Conservation (phyloP, 2,797 vertebrate genomes). For the Malacoraja senta region DNA sequence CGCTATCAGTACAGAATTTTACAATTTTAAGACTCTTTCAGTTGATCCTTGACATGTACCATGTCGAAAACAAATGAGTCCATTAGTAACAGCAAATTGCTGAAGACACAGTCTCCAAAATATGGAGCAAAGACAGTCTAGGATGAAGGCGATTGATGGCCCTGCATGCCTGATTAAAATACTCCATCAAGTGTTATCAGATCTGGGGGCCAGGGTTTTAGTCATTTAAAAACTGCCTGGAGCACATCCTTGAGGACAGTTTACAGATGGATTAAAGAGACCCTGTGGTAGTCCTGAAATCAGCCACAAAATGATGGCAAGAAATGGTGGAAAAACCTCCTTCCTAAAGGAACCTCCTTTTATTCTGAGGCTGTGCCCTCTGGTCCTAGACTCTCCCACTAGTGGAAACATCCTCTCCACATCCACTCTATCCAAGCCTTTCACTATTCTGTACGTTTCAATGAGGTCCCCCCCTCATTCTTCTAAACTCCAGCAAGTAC, state of each 20-base stretch:
- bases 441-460: too few relatives aligned
- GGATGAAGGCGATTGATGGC: not conserved
- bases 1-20: too few relatives aligned
- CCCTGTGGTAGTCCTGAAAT: not conserved
- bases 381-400: too few relatives aligned
- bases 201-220: not conserved
- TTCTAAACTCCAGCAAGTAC: too few relatives aligned
- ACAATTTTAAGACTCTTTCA: not conserved
- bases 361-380: too few relatives aligned
- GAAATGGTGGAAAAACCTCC: not conserved
- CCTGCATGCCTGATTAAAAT: not conserved
- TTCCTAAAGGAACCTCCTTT: too few relatives aligned
- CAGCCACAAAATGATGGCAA: too few relatives aligned
- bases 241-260: not conserved
- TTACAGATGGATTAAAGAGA: not conserved
- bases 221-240: slow-evolving; percentile 3
- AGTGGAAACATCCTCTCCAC: too few relatives aligned
- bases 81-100: not conserved
- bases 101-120: not conserved
- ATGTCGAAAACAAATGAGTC: not conserved
- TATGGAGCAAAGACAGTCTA: not conserved
- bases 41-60: not conserved
- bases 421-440: too few relatives aligned
- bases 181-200: slow-evolving; percentile 7
- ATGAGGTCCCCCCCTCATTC: too few relatives aligned